These are phyloP conservation scores for Cromileptes altivelis DNA, from an alignment of 2,113 vertebrate species.

Conservation along the genomic window DNA sequence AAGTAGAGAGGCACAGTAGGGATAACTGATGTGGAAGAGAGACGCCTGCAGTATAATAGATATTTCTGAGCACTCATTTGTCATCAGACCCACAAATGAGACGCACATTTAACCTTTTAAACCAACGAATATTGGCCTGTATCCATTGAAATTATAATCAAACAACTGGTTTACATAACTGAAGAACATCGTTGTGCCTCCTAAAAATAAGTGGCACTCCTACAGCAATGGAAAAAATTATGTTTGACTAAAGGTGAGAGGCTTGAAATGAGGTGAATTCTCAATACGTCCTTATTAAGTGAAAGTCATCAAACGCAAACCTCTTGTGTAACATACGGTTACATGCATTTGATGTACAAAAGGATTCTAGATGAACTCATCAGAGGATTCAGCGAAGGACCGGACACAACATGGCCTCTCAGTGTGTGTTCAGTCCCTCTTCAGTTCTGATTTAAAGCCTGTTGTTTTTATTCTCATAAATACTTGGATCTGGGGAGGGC, in stretches of 20 bases:
- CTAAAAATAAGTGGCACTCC: background rate
- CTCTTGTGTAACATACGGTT: background rate
- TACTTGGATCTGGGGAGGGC: constrained; percentile 71
- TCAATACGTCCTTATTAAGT: background rate
- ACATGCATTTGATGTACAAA: background rate
- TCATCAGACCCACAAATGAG: constrained; percentile 34
- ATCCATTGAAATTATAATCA: constrained; percentile 21
- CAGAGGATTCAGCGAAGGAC: constrained; percentile 27
- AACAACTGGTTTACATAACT: constrained; percentile 14
- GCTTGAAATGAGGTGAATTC: background rate
- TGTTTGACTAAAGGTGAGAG: constrained; percentile 4
- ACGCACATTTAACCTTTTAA: constrained; percentile 49
- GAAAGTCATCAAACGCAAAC: background rate
- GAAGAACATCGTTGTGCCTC: background rate
- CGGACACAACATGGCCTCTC: constrained; percentile 41
- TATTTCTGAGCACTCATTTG: constrained; percentile 34
- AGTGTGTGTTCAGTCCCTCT: constrained; percentile 39
- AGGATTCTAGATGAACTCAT: constrained; percentile 49
- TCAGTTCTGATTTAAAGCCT: constrained; percentile 82
- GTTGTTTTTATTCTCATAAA: constrained; percentile 84
- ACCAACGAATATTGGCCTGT: background rate
- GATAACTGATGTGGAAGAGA: constrained; percentile 33
- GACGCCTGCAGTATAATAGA: constrained; percentile 35
- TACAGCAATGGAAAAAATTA: background rate
- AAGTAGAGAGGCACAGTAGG: constrained; percentile 15